Evolutionary conservation across 1,140 invertebrate species (phyloP), one percentile per base, ranked within the genome.

Genomic region (Platorchestia sp.): DNA sequence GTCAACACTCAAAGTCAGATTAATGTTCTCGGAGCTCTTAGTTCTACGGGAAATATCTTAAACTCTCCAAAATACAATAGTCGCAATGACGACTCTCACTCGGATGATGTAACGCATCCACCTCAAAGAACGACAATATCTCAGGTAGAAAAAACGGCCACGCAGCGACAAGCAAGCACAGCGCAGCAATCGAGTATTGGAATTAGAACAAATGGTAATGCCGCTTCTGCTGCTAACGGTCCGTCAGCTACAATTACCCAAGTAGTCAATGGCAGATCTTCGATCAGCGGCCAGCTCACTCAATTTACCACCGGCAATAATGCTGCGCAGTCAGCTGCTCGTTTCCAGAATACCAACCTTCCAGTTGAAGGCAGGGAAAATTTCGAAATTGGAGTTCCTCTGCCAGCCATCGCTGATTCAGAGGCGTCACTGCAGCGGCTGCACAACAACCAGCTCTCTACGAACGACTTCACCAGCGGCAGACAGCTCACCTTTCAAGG

Each of bases 31-130:
- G 91, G 91, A 40, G 91, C 91, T 45, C 91, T 93, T 40, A 93
- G 91, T 93, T 93, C 91, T 40, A 45, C 91, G 45, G 91, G 91
- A 93, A 47, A 93, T 40, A 93, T 93, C 44, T 93, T 93, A 45
- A 93, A 93, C 40, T 93, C 91, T 27, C 91, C 91, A 40, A 93
- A 93, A 45, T 93, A 93, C 47, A 93, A 93, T 36, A 75, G 59
- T 36, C 41, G 16, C 16, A 47, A 93, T 47, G 44, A 47, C 45
- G 45, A 47, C 10, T 44, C 43, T 7, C 91, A 93, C 40, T 42
- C 45, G 10, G 36, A 40, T 45, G 91, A 93, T 93, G 91, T 14
- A 44, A 93, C 91, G 6, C 91, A 93, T 93, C 40, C 91, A 40
- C 36, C 91, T 19, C 91, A 45, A n/a, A 40, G 36, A 44, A 10